phyloP scores from a whole-genome alignment of 2,888 invertebrate genomes.

The Nemapogon koenigi region DNA sequence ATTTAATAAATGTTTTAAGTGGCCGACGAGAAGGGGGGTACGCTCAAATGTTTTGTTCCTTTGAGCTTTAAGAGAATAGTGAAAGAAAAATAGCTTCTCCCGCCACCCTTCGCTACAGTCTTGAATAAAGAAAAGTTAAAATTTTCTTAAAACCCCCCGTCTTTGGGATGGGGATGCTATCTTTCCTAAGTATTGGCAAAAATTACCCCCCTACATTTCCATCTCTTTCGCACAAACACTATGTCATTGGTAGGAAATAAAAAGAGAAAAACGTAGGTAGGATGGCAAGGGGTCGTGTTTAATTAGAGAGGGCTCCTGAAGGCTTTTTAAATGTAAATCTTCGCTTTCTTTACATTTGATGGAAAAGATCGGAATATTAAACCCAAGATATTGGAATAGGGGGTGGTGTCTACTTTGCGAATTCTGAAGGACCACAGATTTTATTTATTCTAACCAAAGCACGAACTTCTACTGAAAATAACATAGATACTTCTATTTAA shows the following conservation, averaged over 20 bases:
- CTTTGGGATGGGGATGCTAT: constrained; percentile 37
- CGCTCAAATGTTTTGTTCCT: constrained; percentile 43
- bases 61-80: constrained; percentile 56
- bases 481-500: too few species aligned
- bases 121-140: constrained; percentile 65
- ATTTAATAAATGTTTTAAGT: constrained; percentile 59
- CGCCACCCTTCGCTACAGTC: constrained; percentile 21
- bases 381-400: constrained; percentile 4
- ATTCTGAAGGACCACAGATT: too few species aligned
- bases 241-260: constrained; percentile 48
- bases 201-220: constrained; percentile 38
- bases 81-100: constrained; percentile 42
- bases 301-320: constrained; percentile 10
- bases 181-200: constrained; percentile 63
- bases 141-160: constrained; percentile 53
- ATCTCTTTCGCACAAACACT: constrained; percentile 33
- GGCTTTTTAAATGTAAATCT: constrained; percentile 14
- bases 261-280: constrained; percentile 21
- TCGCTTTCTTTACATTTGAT: constrained; percentile 10
- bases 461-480: too few species aligned
- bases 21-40: constrained; percentile 22
- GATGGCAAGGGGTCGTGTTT: constrained; percentile 1
- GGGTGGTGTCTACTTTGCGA: too few species aligned
- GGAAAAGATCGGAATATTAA: constrained; percentile 8
- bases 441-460: too few species aligned